Evolutionary conservation across 2,888 invertebrate genomes (phyloP), one percentile per base, ranked within the genome.

Genomic region (Boloria selene): DNA sequence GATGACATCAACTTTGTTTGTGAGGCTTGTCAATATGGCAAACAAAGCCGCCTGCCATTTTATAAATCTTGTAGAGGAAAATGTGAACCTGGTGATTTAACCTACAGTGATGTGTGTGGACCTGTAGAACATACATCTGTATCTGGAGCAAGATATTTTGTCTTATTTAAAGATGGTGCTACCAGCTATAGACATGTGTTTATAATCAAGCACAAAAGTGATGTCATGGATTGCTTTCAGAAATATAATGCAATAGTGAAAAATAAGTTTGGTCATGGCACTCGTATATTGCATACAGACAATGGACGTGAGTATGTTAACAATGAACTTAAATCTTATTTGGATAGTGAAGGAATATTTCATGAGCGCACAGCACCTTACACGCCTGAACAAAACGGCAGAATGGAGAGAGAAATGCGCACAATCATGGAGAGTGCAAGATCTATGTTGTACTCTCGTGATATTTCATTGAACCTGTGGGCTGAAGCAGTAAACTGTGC

Each of bases 381-480:
- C 13, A 65, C 68, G 0, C 74, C 78, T 22, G 64, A 77, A 53
- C 75, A 78, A 63, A 78, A 78, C 51, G 76, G 76, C 3, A 26
- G 72, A 4, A 72, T 22, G 16, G 49, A 50, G n/a, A 50, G 44
- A 44, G 73, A 61, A 69, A 64, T 44, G 22, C 42, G 70, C 4
- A 70, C 73, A 0, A 61, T 75, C 2, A 53, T 73, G 13, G 73
- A 74, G 63, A 70, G 64, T 22, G 77, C 68, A 38, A 50, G 71
- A 42, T 55, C 64, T 22, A 70, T 65, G 53, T 59, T 64, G 17
- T 63, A 56, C 42, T n/a, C 51, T 3, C 26, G 55, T 31, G 69
- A 66, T 54, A 26, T 73, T 0, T 60, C 72, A n/a, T 16, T 72
- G 4, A 51, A 65, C 50, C 16, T 73, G 3, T 73, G 72, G 74